Percentiles rank a stretch among this genome's conserved stretches.
Conservation (phyloP, 2,888 invertebrate species). For the Emesis russula region DNA sequence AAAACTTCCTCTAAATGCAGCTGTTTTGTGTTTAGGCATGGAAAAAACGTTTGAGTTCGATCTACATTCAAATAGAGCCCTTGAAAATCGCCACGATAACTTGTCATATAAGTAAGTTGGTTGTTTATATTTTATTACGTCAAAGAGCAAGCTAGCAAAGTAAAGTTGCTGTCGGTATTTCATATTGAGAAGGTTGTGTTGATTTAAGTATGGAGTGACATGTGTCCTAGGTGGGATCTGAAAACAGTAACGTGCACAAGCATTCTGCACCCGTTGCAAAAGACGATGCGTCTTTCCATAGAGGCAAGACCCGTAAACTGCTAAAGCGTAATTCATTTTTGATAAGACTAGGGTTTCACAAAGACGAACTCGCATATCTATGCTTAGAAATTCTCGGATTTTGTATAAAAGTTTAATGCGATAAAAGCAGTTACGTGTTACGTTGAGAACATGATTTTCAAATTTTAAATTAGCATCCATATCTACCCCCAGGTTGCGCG, state of each 20-base stretch:
- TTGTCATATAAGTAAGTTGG: too few relatives aligned
- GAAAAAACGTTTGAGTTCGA: too few relatives aligned
- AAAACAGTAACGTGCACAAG: background rate
- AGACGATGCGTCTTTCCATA: background rate
- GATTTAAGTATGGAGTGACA: background rate
- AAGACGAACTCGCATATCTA: conserved; percentile 2
- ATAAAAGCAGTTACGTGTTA: conserved; percentile 1
- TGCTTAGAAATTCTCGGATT: background rate
- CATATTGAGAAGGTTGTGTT: background rate
- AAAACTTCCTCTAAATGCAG: too few relatives aligned
- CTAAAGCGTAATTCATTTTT: background rate
- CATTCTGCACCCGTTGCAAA: background rate
- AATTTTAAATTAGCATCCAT: background rate
- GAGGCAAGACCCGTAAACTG: background rate
- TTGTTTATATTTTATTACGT: too few relatives aligned
- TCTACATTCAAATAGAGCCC: too few relatives aligned
- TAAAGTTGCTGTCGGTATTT: background rate
- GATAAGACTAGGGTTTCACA: background rate
- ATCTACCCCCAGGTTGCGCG: background rate
- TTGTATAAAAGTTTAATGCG: conserved; percentile 2
- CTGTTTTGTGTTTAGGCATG: too few relatives aligned
- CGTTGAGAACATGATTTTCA: background rate
- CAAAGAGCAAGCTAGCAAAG: background rate
- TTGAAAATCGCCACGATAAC: too few relatives aligned
- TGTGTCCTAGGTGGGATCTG: background rate